phyloP scores from a whole-genome alignment of 2,113 vertebrate genomes.

The Plectropomus leopardus region DNA sequence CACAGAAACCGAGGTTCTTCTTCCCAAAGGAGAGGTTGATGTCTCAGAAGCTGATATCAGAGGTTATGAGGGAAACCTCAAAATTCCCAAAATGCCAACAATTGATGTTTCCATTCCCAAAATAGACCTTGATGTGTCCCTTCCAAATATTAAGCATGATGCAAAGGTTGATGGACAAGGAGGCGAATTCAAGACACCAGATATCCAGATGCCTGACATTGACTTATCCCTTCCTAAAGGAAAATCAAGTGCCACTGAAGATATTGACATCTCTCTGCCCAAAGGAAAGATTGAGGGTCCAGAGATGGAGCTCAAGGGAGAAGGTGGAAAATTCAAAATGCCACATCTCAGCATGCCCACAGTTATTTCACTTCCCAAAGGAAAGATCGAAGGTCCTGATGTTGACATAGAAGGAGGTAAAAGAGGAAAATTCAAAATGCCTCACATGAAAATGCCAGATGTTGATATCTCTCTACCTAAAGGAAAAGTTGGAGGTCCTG shows the following conservation, averaged over 20 bases:
- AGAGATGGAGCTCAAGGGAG: slow-evolving; percentile 25
- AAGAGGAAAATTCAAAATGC: slow-evolving; percentile 56
- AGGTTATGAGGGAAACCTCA: slow-evolving; percentile 82
- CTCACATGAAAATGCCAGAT: slow-evolving; percentile 68
- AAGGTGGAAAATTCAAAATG: slow-evolving; percentile 45
- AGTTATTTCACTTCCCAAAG: slow-evolving; percentile 60
- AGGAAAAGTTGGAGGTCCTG: slow-evolving; percentile 59
- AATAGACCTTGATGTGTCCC: slow-evolving; percentile 82
- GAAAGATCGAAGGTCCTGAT: slow-evolving; percentile 19
- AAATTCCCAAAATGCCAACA: slow-evolving; percentile 78
- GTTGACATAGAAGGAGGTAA: slow-evolving; percentile 45
- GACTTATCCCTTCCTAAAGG: slow-evolving; percentile 52
- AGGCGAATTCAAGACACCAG: slow-evolving; percentile 66
- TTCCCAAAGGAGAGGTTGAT: slow-evolving; percentile 78
- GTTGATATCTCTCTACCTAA: slow-evolving; percentile 48
- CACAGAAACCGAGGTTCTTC: slow-evolving; percentile 68
- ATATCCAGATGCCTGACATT: slow-evolving; percentile 67
- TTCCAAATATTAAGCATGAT: slow-evolving; percentile 67
- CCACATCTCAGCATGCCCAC: slow-evolving; percentile 53
- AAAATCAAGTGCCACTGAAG: slow-evolving; percentile 21
- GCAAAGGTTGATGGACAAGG: slow-evolving; percentile 37
- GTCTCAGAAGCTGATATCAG: slow-evolving; percentile 78
- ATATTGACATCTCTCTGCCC: slow-evolving; percentile 70
- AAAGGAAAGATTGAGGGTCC: slow-evolving; percentile 54
- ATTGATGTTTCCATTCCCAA: slow-evolving; percentile 84